Evolutionary conservation across 2,888 invertebrate species (phyloP), one percentile per base, ranked within the genome.

Genomic region (Rhingia campestris): DNA sequence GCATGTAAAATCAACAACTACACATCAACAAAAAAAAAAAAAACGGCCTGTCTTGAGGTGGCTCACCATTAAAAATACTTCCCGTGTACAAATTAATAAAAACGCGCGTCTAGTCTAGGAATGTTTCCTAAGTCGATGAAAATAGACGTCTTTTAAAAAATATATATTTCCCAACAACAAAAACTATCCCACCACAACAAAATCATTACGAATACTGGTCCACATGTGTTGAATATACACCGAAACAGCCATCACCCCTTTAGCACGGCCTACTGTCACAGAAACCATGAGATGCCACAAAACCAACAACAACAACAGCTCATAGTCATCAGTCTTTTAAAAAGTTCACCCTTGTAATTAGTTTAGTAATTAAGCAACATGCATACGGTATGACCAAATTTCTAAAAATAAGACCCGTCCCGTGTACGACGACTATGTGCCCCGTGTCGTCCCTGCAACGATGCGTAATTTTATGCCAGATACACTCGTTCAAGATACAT

Each of bases 331-430:
- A 6, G 14, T 64, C 49, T 58, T 35, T 22, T 22, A 51, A 66
- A 59, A 67, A 51, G n/a, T 59, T 79, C 70, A 79, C 77, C 77
- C 70, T 79, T 79, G 64, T 79, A 79, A 79, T 79, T 64, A 72
- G 70, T 79, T 79, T 59, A 64, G 72, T 64, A 79, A 72, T 79
- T 70, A 79, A 72, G 70, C 64, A 72, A 72, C 70, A 77, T 77
- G 51, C 69, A 76, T 35, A 51, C 30, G 54, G 53, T 61, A 76
- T 76, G 76, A 76, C 61, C 69, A 61, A 69, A 69, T 69, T 32
- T 41, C 69, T 76, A 76, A 76, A 69, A 69, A 76, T 76, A 76
- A 32, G 6, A 4, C 54, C 45, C 66, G 37, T 22, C 30, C n/a
- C 47, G 45, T 47, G 9, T 35, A 6, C 59, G 58, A n/a, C 32